Conservation (phyloP, 2,113 vertebrate species). For the Smithornis capensis region DNA sequence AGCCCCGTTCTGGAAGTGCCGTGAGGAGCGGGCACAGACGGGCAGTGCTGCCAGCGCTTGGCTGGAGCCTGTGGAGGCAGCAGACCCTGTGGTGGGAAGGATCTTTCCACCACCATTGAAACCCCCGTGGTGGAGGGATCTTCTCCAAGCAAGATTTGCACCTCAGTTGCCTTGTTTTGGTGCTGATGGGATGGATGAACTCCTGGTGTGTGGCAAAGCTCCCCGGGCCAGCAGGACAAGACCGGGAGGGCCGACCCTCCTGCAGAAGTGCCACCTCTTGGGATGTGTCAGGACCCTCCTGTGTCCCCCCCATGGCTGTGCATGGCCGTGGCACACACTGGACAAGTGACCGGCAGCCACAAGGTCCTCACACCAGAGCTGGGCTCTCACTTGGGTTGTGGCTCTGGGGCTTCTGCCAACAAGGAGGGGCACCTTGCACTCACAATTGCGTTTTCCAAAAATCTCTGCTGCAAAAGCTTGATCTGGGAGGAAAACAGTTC, state of each 20-base stretch:
- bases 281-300: accelerated
- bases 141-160: neutral
- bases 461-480: neutral
- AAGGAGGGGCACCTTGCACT: no score
- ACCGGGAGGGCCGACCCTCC: neutral
- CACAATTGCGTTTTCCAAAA: neutral
- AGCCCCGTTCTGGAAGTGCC: accelerated
- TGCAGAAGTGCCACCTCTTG: neutral
- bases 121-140: accelerated
- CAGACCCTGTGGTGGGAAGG: neutral
- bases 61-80: neutral
- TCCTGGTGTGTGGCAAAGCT: accelerated
- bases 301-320: neutral
- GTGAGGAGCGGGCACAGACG: accelerated
- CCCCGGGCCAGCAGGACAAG: neutral
- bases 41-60: neutral
- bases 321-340: accelerated
- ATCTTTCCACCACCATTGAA: neutral
- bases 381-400: neutral
- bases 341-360: accelerated
- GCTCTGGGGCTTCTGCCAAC: neutral
- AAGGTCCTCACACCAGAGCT: accelerated
- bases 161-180: neutral
- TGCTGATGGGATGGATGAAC: accelerated
- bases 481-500: neutral